phyloP scores from a whole-genome alignment of 2,888 invertebrate species.

The Parnassius smintheus region DNA sequence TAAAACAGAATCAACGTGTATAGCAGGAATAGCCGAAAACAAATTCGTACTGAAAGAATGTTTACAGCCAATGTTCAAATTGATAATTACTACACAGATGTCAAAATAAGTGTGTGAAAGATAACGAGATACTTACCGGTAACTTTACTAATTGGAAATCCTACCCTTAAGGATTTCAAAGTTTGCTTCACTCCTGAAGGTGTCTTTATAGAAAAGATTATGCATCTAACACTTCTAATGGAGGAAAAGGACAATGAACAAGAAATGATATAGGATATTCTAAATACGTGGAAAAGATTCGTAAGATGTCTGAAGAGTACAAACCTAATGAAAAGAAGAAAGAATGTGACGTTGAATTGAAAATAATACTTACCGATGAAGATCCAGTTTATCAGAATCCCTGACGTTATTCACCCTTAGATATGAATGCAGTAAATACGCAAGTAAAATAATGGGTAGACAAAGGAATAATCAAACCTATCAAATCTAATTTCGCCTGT shows the following conservation, averaged over 20 bases:
- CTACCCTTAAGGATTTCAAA: neutral
- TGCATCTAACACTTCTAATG: neutral
- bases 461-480: neutral
- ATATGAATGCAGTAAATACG: neutral
- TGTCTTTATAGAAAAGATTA: neutral
- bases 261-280: too few species aligned
- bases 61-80: too few species aligned
- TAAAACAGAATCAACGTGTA: neutral
- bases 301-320: too few species aligned
- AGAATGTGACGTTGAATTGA: too few species aligned
- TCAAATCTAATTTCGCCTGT: neutral
- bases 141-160: neutral
- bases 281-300: too few species aligned
- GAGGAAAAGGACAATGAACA: neutral
- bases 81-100: too few species aligned
- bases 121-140: neutral
- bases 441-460: neutral
- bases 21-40: neutral
- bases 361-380: too few species aligned
- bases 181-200: neutral
- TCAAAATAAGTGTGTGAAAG: neutral
- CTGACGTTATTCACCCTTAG: too few species aligned
- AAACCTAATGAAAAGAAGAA: too few species aligned
- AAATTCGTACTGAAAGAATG: too few species aligned
- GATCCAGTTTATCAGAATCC: too few species aligned